Percentiles rank a stretch among this genome's conserved stretches.
phyloP scores from a whole-genome alignment of 2,888 invertebrate species.

The Gerosis bhagava region DNA sequence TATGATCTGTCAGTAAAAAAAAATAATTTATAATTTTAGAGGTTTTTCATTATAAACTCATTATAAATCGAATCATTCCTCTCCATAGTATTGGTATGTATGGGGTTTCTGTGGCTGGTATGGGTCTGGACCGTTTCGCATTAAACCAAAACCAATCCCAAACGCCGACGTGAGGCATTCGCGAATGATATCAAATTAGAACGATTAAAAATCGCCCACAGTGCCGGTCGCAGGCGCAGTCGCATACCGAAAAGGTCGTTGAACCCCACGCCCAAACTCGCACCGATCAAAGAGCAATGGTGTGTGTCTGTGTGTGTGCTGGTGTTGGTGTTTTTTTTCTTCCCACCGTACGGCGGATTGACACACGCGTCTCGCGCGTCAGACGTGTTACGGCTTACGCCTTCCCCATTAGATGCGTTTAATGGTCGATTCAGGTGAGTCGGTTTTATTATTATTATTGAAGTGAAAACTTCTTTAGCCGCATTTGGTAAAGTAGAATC shows the following conservation, averaged over 20 bases:
- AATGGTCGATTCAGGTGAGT: neutral
- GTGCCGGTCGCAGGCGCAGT: slow-evolving; percentile 28
- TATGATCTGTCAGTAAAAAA: no score
- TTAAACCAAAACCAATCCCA: no score
- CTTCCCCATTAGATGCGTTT: neutral
- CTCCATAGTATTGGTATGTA: no score
- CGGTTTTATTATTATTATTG: neutral
- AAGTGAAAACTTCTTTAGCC: no score
- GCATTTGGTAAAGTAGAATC: no score
- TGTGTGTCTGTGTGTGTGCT: no score
- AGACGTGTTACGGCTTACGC: slow-evolving; percentile 3
- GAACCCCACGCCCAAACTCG: slow-evolving; percentile 27
- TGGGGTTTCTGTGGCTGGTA: no score
- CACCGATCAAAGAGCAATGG: neutral
- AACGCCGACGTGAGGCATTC: slow-evolving; percentile 30
- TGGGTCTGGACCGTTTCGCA: no score
- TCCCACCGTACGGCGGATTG: slow-evolving; percentile 8
- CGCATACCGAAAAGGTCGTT: slow-evolving; percentile 42
- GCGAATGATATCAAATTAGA: slow-evolving; percentile 27
- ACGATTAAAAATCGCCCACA: slow-evolving; percentile 31
- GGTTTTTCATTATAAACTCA: no score
- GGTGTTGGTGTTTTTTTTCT: no score
- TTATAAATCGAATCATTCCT: no score
- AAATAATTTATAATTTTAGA: no score
- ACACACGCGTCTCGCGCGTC: slow-evolving; percentile 17